Base-by-base conservation (phyloP, 2,888 invertebrate genomes). In the Gryllus longicercus region DNA sequence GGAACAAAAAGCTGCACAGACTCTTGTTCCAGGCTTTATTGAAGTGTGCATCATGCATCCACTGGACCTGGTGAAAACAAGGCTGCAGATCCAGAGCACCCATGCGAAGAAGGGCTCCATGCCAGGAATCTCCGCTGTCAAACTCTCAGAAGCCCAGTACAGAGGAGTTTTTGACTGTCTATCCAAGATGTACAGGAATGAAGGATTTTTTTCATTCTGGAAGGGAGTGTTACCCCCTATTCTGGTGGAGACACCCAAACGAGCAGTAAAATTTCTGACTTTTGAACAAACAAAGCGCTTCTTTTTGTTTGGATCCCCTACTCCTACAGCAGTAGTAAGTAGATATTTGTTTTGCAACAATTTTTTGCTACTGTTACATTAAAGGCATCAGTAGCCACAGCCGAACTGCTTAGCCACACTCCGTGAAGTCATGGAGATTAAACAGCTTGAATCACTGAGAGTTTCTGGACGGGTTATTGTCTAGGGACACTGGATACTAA, bases 21-120 rank as follows among this genome's bases (percentile, higher is more conserved):
- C 38, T 38, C 38, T 38, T 38, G 38, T 38, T 84, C 50, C 83
- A 90, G 93, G 93, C 74, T 96, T 98, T 87, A 92, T 97, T 78
- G 97, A 98, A 90, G 96, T 97, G 82, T 96, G 95, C 86, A 93
- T 97, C 79, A 98, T 98, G 97, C 97, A 98, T 88, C 98, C 98
- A 0, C 88, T 98, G 86, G 98, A 98, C 88, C 90, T 98, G 81
- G 92, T 98, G 3, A 98, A 98, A 88, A 98, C 98, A 2, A 90
- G 98, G 84, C 91, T 95, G 84, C 96, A 96, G 87, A 88, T 96
- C 78, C 95, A 95, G 87, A 25, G 75, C 23, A 21, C 75, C 11
- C 23, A 14, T 0, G 38, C 10, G 23, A 14, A 16, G 10, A 25
- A 25, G 75, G 79, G 79, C 75, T 86, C 84, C 82, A 8, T 5